Percentiles rank a stretch among this genome's conserved stretches.
Conservation (phyloP, 2,113 vertebrate species). For the Formicarius rufipectus region DNA sequence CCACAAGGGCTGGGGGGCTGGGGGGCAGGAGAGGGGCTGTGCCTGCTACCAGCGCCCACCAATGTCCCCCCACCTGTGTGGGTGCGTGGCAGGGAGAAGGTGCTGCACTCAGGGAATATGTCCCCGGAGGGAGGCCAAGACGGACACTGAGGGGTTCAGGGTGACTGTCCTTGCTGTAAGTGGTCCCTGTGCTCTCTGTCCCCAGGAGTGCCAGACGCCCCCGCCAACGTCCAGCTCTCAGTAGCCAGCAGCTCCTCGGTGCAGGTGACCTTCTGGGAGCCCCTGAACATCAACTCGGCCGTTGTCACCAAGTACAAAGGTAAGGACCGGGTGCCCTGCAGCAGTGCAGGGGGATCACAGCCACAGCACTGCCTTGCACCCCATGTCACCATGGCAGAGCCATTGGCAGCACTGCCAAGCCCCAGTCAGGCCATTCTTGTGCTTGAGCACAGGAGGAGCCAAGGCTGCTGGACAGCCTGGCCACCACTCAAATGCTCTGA, state of each 20-base stretch:
- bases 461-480: not conserved
- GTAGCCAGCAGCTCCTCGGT: constrained; percentile 85
- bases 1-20: not conserved
- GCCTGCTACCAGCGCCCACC: fast-evolving
- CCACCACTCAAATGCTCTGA: not conserved
- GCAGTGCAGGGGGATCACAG: too few relatives aligned
- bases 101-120: fast-evolving
- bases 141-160: not conserved
- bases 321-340: not conserved
- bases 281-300: constrained; percentile 83
- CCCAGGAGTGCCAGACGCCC: constrained; percentile 83
- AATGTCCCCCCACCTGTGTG: fast-evolving
- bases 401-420: not conserved
- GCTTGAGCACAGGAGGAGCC: not conserved
- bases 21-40: not conserved
- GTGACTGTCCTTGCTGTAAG: fast-evolving
- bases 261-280: constrained; percentile 86
- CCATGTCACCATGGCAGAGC: fast-evolving
- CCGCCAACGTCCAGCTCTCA: constrained; percentile 77
- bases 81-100: fast-evolving
- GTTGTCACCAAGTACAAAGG: constrained; percentile 92
- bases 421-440: not conserved
- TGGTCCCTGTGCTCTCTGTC: not conserved
- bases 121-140: not conserved
- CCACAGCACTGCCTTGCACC: not conserved